phyloP scores from a whole-genome alignment of 2,113 vertebrate species.

The Fulica atra region DNA sequence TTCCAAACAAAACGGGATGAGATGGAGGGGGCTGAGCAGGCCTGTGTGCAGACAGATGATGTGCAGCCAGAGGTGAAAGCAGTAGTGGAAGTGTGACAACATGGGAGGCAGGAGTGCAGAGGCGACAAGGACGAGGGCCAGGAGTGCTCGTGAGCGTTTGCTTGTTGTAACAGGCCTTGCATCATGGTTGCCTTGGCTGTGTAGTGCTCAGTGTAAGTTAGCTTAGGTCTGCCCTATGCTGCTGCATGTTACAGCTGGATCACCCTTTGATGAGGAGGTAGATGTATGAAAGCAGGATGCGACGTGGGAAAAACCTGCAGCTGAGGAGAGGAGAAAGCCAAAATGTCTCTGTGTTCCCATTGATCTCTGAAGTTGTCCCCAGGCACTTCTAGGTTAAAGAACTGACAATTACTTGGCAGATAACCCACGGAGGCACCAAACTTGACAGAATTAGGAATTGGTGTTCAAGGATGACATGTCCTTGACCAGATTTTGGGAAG shows the following conservation, averaged over 20 bases:
- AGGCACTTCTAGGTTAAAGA: slow-evolving; percentile 15
- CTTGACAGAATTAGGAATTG: slow-evolving; percentile 48
- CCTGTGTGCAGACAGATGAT: neutral
- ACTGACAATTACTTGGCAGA: slow-evolving; percentile 55
- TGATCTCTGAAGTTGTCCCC: slow-evolving; percentile 33
- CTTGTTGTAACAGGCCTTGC: neutral
- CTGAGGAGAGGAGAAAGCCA: neutral
- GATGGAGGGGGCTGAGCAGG: neutral
- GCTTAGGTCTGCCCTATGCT: neutral
- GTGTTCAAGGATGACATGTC: slow-evolving; percentile 23
- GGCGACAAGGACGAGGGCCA: rapidly evolving
- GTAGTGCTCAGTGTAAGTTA: neutral
- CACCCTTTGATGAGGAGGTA: rapidly evolving
- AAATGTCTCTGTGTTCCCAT: slow-evolving; percentile 36
- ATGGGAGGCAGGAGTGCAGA: rapidly evolving
- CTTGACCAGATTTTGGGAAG: slow-evolving; percentile 32
- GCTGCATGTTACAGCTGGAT: rapidly evolving
- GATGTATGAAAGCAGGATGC: neutral
- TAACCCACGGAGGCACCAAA: slow-evolving; percentile 30
- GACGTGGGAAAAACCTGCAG: neutral
- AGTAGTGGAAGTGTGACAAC: neutral
- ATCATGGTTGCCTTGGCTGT: neutral
- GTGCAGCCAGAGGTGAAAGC: neutral
- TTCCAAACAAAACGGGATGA: neutral
- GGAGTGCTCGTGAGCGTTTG: neutral